These are phyloP conservation scores for Formicarius rufipectus DNA, from an alignment of 2,113 vertebrate genomes.

Conservation along the genomic window DNA sequence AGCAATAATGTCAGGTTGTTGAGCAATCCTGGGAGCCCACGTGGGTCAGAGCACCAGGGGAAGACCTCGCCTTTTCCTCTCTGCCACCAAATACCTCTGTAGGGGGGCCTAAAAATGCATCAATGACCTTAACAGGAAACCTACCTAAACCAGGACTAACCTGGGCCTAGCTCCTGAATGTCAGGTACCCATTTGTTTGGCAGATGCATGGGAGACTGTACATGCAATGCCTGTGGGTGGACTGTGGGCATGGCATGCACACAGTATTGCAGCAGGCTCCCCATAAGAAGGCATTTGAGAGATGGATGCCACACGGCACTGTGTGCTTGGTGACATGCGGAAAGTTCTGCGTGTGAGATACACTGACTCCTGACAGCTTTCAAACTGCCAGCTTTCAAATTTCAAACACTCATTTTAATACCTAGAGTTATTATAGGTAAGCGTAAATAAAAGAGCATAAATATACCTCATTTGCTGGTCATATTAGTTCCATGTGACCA, in stretches of 20 bases:
- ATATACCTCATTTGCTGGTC: not conserved
- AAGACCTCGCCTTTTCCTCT: too few species aligned
- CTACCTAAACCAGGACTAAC: not conserved
- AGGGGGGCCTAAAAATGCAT: not conserved
- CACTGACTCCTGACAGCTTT: not conserved
- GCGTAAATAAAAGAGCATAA: constrained; percentile 9
- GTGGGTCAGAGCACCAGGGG: too few species aligned
- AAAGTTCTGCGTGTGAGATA: rapidly evolving
- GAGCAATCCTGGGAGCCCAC: too few species aligned
- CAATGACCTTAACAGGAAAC: not conserved
- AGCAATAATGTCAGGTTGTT: too few species aligned
- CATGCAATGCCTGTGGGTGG: too few species aligned
- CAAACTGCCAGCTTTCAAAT: not conserved
- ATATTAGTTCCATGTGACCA: not conserved
- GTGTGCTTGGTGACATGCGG: not conserved
- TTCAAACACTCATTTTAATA: not conserved
- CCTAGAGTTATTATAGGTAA: not conserved
- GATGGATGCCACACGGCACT: rapidly evolving
- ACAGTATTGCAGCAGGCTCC: rapidly evolving
- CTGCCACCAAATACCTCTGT: too few species aligned
- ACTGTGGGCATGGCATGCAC: not conserved
- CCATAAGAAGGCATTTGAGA: not conserved
- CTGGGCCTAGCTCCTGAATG: not conserved
- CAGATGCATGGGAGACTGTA: not conserved
- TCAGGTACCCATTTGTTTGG: not conserved